Percentiles rank a stretch among this genome's conserved stretches.
These are phyloP conservation scores for Micoletzkya japonica DNA, from an alignment of 2,888 invertebrate genomes.

Conservation along the genomic window DNA sequence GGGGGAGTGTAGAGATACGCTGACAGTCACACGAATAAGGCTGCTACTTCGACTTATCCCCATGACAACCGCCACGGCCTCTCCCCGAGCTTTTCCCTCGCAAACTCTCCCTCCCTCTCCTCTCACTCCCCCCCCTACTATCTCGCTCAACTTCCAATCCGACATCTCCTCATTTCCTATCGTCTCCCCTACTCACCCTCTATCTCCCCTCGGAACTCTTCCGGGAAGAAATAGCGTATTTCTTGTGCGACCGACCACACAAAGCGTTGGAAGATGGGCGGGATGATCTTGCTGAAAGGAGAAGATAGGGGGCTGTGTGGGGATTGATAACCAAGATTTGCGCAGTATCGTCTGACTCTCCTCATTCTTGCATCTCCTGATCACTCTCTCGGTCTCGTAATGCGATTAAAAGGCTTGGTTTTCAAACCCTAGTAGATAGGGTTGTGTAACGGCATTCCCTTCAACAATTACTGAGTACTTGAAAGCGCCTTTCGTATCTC, in stretches of 20 bases:
- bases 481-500: too few relatives aligned
- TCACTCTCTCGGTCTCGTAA: too few relatives aligned
- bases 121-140: not conserved
- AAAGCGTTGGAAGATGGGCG: conserved; percentile 39
- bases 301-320: not conserved
- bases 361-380: too few relatives aligned
- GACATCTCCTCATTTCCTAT: not conserved
- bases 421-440: too few relatives aligned
- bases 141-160: not conserved
- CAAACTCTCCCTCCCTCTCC: conserved; percentile 10
- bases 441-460: too few relatives aligned
- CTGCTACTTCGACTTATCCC: not conserved
- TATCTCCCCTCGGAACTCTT: conserved; percentile 44
- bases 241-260: conserved; percentile 49
- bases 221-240: conserved; percentile 40
- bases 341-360: too few relatives aligned
- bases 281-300: conserved; percentile 45
- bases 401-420: too few relatives aligned
- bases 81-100: conserved; percentile 6
- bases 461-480: too few relatives aligned
- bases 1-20: too few relatives aligned
- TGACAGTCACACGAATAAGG: too few relatives aligned
- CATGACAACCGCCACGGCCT: conserved; percentile 8
- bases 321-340: too few relatives aligned
- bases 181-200: conserved; percentile 35